Evolutionary conservation across 1,140 invertebrate genomes (phyloP).

Genomic region (Catajapyx aquilonaris): DNA sequence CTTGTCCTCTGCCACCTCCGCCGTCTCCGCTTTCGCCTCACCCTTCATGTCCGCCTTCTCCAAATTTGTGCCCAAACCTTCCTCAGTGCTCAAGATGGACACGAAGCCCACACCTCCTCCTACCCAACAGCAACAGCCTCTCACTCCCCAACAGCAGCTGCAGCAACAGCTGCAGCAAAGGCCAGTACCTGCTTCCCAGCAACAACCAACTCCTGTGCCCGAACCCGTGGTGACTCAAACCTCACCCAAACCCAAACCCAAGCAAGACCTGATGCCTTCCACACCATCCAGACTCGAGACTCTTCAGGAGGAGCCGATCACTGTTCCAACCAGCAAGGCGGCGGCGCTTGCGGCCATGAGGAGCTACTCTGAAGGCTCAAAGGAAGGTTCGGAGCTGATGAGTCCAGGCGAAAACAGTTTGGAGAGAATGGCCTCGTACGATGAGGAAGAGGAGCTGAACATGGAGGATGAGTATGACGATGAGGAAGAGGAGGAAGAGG

Average conservation of each 20-base stretch:
- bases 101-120: slow-evolving; percentile 8
- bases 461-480: slow-evolving; percentile 4
- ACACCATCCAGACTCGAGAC: too few relatives aligned
- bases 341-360: slow-evolving; percentile 9
- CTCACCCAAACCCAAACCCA: slow-evolving; percentile 1
- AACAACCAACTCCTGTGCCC: slow-evolving; percentile 17
- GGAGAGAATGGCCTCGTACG: background rate
- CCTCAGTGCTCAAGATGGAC: slow-evolving; percentile 10
- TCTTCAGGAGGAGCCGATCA: slow-evolving; percentile 9
- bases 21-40: slow-evolving; percentile 7
- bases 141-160: slow-evolving; percentile 17
- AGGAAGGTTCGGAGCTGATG: slow-evolving; percentile 4
- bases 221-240: slow-evolving; percentile 5
- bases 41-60: background rate
- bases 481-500: slow-evolving; percentile 7
- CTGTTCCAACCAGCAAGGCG: slow-evolving; percentile 12
- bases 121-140: slow-evolving; percentile 14
- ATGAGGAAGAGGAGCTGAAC: slow-evolving; percentile 1
- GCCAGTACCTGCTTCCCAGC: too few relatives aligned
- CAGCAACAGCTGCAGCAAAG: slow-evolving; percentile 17
- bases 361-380: background rate
- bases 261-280: background rate
- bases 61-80: slow-evolving; percentile 9
- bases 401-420: background rate
- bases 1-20: slow-evolving; percentile 10